phyloP scores from a whole-genome alignment of 2,888 invertebrate genomes.

The Synanthedon andrenaeformis region DNA sequence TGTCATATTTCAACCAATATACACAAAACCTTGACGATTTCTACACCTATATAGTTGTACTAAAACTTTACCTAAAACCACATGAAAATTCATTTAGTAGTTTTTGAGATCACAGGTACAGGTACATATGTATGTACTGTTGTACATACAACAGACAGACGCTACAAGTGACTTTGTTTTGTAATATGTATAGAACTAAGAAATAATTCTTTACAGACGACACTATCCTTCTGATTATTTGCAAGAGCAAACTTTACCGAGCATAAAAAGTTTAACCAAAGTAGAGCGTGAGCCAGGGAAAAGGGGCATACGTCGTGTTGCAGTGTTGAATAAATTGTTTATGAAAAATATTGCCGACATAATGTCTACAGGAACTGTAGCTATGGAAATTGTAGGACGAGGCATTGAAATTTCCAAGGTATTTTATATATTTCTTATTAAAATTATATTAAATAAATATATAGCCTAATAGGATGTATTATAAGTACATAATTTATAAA shows the following conservation, averaged over 20 bases:
- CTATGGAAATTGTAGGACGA: slow-evolving; percentile 72
- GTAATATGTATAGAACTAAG: slow-evolving; percentile 1
- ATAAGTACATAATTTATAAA: not conserved
- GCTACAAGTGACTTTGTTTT: no score
- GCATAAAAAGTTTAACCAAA: slow-evolving; percentile 48
- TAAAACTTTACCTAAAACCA: no score
- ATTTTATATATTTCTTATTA: not conserved
- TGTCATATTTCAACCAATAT: no score
- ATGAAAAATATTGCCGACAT: slow-evolving; percentile 85
- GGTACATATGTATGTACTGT: no score
- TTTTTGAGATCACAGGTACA: no score
- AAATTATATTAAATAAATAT: not conserved
- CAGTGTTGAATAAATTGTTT: slow-evolving; percentile 82
- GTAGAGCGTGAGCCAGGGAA: slow-evolving; percentile 63
- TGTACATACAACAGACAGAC: no score
- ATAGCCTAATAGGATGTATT: not conserved
- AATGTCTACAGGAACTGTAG: slow-evolving; percentile 77
- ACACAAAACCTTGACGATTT: no score
- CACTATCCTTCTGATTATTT: slow-evolving; percentile 33
- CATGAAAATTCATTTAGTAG: no score
- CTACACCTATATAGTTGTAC: no score
- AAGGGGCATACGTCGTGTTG: slow-evolving; percentile 68
- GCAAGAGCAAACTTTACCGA: slow-evolving; percentile 31
- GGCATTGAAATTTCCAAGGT: slow-evolving; percentile 82
- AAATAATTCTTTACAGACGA: slow-evolving; percentile 24